Evolutionary conservation across 2,113 vertebrate species (phyloP).

Genomic region (Dipodomys merriami): DNA sequence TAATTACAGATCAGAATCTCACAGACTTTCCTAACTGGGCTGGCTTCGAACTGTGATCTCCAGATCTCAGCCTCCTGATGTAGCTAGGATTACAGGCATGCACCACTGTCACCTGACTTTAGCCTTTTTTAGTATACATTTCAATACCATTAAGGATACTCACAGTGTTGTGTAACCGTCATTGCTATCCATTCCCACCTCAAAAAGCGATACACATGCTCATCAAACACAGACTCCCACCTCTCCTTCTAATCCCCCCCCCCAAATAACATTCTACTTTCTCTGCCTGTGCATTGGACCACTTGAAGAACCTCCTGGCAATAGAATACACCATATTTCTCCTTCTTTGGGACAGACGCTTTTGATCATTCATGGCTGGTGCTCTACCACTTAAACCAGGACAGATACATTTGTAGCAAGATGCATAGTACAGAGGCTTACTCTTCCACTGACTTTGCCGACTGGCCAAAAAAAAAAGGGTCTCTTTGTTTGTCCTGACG

Average conservation of each 20-base stretch:
- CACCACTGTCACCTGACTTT: too few species aligned
- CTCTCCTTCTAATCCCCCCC: neutral
- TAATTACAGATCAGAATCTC: too few species aligned
- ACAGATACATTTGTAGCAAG: neutral
- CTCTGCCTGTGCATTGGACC: neutral
- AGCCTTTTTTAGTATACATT: neutral
- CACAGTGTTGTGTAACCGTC: fast-evolving
- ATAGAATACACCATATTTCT: neutral
- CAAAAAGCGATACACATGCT: neutral
- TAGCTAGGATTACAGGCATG: too few species aligned
- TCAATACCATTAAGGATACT: neutral
- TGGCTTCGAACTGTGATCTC: too few species aligned
- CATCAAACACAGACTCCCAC: too few species aligned
- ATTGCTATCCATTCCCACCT: neutral
- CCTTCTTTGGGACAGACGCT: neutral
- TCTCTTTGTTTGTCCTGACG: neutral
- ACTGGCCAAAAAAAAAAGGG: neutral
- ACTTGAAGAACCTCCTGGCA: neutral
- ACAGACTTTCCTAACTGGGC: too few species aligned
- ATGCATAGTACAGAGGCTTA: neutral
- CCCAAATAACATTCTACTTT: neutral
- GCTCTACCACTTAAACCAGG: too few species aligned
- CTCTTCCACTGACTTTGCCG: neutral
- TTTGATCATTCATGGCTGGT: too few species aligned
- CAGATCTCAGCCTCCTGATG: too few species aligned